Evolutionary conservation across 2,797 vertebrate species (phyloP).

Genomic region (Tolypeutes matacus): DNA sequence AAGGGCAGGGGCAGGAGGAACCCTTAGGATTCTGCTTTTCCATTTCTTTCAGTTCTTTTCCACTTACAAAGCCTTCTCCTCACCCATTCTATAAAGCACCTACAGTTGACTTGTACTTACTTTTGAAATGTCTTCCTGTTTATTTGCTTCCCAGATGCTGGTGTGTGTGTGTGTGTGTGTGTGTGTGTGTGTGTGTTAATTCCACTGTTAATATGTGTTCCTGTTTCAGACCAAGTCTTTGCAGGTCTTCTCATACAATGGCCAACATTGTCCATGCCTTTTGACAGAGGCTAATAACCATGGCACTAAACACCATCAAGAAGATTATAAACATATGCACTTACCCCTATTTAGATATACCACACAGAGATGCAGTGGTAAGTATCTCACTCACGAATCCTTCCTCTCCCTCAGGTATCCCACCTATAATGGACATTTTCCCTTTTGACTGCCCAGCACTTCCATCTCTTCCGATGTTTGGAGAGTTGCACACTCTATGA

Average conservation of each 20-base stretch:
- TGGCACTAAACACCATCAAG: too few species aligned
- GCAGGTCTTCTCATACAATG: neutral
- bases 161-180: too few species aligned
- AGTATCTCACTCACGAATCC: neutral
- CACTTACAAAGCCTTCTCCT: neutral
- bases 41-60: neutral
- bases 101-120: neutral
- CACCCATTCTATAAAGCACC: neutral
- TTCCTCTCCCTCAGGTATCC: neutral
- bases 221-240: neutral
- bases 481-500: neutral
- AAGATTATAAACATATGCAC: neutral
- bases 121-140: neutral
- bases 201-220: neutral
- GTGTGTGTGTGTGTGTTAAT: too few species aligned
- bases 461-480: too few species aligned
- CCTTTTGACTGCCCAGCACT: neutral
- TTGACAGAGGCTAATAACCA: neutral
- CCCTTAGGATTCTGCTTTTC: neutral
- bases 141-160: neutral
- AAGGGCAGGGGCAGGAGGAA: neutral
- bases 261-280: accelerated
- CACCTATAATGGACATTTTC: neutral
- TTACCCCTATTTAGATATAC: neutral
- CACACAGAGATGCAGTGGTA: neutral